phyloP scores from a whole-genome alignment of 2,888 invertebrate genomes.

The Sphaerophoria taeniata region DNA sequence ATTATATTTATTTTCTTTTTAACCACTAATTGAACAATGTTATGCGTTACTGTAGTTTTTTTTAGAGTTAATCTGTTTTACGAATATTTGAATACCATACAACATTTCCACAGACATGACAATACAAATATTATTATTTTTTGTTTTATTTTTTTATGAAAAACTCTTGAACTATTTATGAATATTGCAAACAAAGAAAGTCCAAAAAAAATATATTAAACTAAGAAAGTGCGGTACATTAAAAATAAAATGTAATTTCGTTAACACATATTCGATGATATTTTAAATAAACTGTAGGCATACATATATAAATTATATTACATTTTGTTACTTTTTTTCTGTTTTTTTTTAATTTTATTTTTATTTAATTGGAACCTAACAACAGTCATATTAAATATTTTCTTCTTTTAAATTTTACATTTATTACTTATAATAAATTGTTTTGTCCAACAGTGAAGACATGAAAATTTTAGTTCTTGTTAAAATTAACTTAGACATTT shows the following conservation, averaged over 20 bases:
- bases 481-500: slow-evolving; percentile 63
- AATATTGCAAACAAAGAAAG: neutral
- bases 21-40: too few relatives aligned
- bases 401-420: slow-evolving; percentile 50
- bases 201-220: neutral
- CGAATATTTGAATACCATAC: slow-evolving; percentile 61
- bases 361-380: slow-evolving; percentile 63
- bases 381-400: slow-evolving; percentile 43
- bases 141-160: slow-evolving; percentile 11
- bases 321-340: slow-evolving; percentile 17
- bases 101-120: slow-evolving; percentile 71
- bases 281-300: slow-evolving; percentile 50
- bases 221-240: slow-evolving; percentile 53
- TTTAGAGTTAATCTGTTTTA: slow-evolving; percentile 19
- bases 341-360: slow-evolving; percentile 35
- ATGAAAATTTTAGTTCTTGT: slow-evolving; percentile 42
- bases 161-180: slow-evolving; percentile 1
- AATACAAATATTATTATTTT: slow-evolving; percentile 46
- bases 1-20: too few relatives aligned
- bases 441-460: slow-evolving; percentile 66
- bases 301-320: slow-evolving; percentile 22
- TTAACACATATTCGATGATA: slow-evolving; percentile 56
- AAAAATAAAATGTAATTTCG: slow-evolving; percentile 65
- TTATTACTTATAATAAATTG: slow-evolving; percentile 62
- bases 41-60: neutral